Evolutionary conservation across 1,140 invertebrate species (phyloP), one percentile per base, ranked within the genome.

Genomic region (Mactra quadrangularis): DNA sequence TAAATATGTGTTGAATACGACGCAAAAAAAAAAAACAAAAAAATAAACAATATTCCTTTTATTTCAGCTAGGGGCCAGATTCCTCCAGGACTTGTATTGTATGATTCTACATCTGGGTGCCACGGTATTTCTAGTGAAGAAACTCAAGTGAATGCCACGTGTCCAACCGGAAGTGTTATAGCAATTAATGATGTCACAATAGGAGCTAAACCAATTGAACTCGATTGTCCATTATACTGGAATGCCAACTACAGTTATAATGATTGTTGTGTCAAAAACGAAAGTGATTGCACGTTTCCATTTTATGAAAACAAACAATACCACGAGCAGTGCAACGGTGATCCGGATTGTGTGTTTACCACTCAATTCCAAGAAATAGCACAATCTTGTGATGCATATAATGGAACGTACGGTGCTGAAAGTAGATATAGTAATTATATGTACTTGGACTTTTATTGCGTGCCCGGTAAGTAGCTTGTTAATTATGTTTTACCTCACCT

Each of bases 401-500:
- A 11, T 31, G 13, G 29, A 9, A 41, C 35, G 3, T 62, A 17
- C 29, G 25, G 25, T 68, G 35, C 27, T 3, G 25, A 3, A 6
- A 25, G 6, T n/a, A 22, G 6, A 17, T 22, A 25, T n/a, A 68
- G 38, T 31, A 33, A 47, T 25, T 68, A 52, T 13, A 68, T 68
- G 64, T 50, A 47, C 38, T 29, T 68, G 64, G 45, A 68, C 3
- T 68, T 31, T 25, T 68, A 52, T 41, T 68, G 64, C 31, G 35
- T 50, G 3, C 38, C 47, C 27, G 64, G 64, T 68, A 68, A 22
- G 19, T 1, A n/a, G 41, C 45, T 66, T 41, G 19, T 55, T 13
- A 15, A 55, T 13, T 13, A 17, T 13, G 25, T 13, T 13, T 13
- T 55, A 22, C 25, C 22, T 17, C 22, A 55, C 25, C 53, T 17